Percentiles rank a stretch among this genome's conserved stretches.
Conservation (phyloP, 53 echinoderm and acorn worm genomes). For the Zoroaster sp. region DNA sequence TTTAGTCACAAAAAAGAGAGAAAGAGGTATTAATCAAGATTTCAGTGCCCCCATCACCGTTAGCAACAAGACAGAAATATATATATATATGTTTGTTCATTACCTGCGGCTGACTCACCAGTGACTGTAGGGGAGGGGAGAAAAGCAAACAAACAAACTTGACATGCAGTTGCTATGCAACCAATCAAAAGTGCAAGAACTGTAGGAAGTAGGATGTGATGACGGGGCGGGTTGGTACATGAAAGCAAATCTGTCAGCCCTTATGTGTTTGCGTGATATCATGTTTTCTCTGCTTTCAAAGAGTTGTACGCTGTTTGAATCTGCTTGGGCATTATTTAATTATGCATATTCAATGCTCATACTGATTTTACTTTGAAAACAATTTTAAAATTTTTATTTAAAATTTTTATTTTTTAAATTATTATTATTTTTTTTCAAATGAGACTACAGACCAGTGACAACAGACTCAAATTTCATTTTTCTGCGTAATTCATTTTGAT, state of each 20-base stretch:
- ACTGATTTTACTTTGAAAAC: too few relatives aligned
- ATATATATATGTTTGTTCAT: slow-evolving; percentile 21
- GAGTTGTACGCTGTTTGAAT: too few relatives aligned
- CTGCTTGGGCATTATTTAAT: too few relatives aligned
- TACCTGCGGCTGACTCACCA: slow-evolving; percentile 76
- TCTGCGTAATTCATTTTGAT: too few relatives aligned
- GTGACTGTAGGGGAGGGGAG: slow-evolving; percentile 61
- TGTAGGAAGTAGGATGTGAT: slow-evolving; percentile 23
- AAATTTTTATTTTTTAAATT: too few relatives aligned
- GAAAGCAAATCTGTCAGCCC: neutral
- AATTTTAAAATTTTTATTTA: too few relatives aligned
- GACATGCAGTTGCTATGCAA: slow-evolving; percentile 55
- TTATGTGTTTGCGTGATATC: neutral
- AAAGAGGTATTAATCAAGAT: slow-evolving; percentile 19
- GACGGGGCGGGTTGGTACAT: neutral
- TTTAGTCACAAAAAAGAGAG: neutral
- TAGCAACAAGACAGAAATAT: slow-evolving; percentile 31
- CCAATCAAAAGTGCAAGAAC: slow-evolving; percentile 43
- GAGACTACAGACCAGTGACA: too few relatives aligned
- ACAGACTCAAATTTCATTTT: too few relatives aligned
- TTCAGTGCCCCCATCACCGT: slow-evolving; percentile 12
- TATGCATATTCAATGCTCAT: too few relatives aligned
- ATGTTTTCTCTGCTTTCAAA: too few relatives aligned
- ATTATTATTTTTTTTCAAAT: too few relatives aligned
- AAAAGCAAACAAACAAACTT: slow-evolving; percentile 53